These are phyloP conservation scores for Nebria salina DNA, from an alignment of 2,888 invertebrate species.

Conservation along the genomic window DNA sequence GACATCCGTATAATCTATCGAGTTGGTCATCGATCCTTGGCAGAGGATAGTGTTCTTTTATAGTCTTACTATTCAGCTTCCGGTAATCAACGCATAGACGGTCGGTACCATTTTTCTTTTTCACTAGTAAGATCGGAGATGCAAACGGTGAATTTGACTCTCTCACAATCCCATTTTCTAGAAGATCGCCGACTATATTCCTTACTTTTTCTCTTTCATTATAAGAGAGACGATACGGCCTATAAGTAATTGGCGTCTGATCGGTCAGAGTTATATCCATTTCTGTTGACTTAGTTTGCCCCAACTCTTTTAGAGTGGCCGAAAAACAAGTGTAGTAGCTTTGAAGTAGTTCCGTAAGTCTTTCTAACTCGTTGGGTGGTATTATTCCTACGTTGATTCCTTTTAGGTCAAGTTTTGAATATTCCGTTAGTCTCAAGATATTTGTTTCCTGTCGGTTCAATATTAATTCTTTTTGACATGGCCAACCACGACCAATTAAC, in stretches of 20 bases:
- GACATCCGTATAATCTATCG: constrained; percentile 48
- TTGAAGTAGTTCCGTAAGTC: no score
- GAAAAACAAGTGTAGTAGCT: no score
- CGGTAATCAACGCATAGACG: constrained; percentile 51
- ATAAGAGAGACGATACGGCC: constrained; percentile 50
- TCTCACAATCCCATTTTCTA: constrained; percentile 45
- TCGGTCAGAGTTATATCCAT: not conserved
- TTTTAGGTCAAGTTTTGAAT: no score
- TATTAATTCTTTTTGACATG: no score
- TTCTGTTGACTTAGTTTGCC: no score
- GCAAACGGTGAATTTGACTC: constrained; percentile 50
- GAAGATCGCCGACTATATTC: constrained; percentile 46
- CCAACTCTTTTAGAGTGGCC: no score
- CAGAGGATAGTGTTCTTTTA: constrained; percentile 52
- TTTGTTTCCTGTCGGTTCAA: no score
- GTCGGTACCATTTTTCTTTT: constrained; percentile 48
- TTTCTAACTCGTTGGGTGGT: no score
- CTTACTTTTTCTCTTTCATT: constrained; percentile 46
- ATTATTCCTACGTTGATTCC: no score
- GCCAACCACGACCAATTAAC: no score
- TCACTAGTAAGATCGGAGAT: constrained; percentile 45
- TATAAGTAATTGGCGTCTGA: constrained; percentile 47
- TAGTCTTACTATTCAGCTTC: constrained; percentile 51
- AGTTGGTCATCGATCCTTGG: constrained; percentile 52
- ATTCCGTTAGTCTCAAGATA: no score